Conservation (phyloP, 2,797 vertebrate genomes). For the Enteromius unitaeniatus region DNA sequence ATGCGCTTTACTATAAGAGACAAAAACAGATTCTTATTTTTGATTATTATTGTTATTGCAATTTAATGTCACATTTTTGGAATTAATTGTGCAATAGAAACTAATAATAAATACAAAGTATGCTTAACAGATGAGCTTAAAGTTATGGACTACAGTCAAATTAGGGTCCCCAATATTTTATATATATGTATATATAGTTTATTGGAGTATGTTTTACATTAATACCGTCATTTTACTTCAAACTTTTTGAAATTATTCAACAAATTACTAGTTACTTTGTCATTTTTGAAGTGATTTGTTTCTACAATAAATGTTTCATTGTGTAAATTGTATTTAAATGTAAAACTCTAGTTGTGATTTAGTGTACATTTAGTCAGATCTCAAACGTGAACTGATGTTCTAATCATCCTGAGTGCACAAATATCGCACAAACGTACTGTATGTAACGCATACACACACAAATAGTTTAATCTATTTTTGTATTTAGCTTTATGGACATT, state of each 20-base stretch:
- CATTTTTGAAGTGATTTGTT: background rate
- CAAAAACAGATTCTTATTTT: background rate
- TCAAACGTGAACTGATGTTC: too few relatives aligned
- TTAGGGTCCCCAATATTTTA: background rate
- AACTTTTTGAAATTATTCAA: too few relatives aligned
- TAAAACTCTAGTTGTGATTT: background rate
- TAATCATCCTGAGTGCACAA: too few relatives aligned
- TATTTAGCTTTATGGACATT: background rate
- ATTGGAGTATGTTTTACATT: background rate
- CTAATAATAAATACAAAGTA: background rate
- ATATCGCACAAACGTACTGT: too few relatives aligned
- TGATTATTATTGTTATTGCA: background rate
- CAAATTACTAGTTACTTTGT: background rate
- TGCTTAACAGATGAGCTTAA: background rate
- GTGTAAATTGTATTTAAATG: background rate
- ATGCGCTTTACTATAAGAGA: background rate
- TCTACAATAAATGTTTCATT: background rate
- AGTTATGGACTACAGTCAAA: background rate
- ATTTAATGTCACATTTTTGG: background rate
- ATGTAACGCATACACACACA: background rate
- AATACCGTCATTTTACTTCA: too few relatives aligned
- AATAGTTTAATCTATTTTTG: background rate
- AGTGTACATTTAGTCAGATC: background rate
- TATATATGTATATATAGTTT: background rate
- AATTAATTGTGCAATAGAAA: background rate